These are phyloP conservation scores for Eudyptes chrysolophus DNA, from an alignment of 2,113 vertebrate species.

Conservation along the genomic window DNA sequence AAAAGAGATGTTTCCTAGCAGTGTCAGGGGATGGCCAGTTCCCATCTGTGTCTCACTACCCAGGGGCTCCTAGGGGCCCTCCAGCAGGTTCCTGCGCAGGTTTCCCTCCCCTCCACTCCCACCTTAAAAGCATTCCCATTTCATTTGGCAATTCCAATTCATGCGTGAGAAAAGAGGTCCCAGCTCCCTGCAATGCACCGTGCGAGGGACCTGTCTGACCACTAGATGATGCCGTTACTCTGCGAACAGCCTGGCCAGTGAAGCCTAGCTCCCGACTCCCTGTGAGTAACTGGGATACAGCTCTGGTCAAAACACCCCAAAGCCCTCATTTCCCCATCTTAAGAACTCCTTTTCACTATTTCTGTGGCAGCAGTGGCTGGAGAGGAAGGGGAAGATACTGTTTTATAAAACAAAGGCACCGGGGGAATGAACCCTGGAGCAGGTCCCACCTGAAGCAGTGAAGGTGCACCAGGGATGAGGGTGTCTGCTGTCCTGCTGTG, in stretches of 20 bases:
- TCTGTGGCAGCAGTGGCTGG: neutral
- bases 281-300: too few relatives aligned
- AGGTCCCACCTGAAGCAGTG: neutral
- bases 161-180: neutral
- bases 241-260: neutral
- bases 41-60: neutral
- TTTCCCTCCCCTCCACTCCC: neutral
- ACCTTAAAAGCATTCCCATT: neutral
- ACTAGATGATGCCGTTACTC: conserved; percentile 20
- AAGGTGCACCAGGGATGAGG: neutral
- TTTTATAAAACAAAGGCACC: neutral
- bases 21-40: neutral
- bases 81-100: neutral
- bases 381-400: neutral
- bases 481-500: neutral
- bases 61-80: neutral
- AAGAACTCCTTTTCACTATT: neutral
- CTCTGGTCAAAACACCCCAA: neutral
- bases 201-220: neutral
- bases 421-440: neutral
- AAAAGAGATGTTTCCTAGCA: neutral
- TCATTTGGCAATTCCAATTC: neutral
- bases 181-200: rapidly evolving
- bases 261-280: neutral
- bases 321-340: neutral